Conservation (phyloP, 2,888 invertebrate genomes). For the Cristatella mucedo region DNA sequence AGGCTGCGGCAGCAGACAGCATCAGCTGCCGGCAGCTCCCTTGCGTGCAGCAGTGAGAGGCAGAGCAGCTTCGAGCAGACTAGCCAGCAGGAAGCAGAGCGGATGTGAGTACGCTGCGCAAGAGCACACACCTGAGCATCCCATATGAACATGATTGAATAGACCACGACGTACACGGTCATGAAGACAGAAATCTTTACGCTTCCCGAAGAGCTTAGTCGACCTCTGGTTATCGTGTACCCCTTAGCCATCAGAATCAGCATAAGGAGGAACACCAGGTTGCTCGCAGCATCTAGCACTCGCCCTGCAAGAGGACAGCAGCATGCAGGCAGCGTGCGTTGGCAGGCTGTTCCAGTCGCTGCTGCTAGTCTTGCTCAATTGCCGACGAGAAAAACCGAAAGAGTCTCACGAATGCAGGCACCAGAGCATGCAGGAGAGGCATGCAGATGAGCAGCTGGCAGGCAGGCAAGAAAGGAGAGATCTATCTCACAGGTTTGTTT, state of each 20-base stretch:
- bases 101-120: neutral
- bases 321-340: no score
- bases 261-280: constrained; percentile 58
- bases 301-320: constrained; percentile 50
- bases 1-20: no score
- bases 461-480: no score
- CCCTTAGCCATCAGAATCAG: constrained; percentile 71
- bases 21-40: no score
- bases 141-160: constrained; percentile 59
- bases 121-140: constrained; percentile 57
- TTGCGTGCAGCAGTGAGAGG: no score
- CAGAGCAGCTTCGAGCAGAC: neutral
- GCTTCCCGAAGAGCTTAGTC: constrained; percentile 54
- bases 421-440: no score
- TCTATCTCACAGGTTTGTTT: no score
- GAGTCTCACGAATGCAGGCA: no score
- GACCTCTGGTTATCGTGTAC: constrained; percentile 70
- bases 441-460: no score
- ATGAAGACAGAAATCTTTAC: constrained; percentile 65
- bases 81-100: neutral
- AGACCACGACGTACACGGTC: constrained; percentile 56
- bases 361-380: no score
- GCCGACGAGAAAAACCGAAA: no score
- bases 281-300: constrained; percentile 54
- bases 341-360: no score